Conservation (phyloP, 2,888 invertebrate species). For the Sthenelais limicola region DNA sequence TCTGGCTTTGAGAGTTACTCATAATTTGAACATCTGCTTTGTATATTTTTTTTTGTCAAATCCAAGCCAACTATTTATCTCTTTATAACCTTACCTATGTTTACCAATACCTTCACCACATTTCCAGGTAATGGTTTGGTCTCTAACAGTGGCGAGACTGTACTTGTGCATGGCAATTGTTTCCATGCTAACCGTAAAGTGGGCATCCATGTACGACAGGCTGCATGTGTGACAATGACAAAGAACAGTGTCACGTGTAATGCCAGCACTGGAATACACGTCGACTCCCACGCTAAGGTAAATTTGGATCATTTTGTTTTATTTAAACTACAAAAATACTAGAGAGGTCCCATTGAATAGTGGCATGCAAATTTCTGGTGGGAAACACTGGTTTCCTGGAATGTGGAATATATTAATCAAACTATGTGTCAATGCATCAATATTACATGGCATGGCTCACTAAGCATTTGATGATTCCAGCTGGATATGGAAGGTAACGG, state of each 20-base stretch:
- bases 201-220: constrained; percentile 60
- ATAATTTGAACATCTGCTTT: no score
- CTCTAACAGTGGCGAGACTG: constrained; percentile 57
- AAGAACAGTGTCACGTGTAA: constrained; percentile 63
- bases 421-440: neutral
- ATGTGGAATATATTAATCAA: neutral
- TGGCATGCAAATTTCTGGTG: neutral
- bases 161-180: constrained; percentile 58
- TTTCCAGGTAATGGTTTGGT: constrained; percentile 59
- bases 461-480: constrained; percentile 47
- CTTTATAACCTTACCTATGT: no score
- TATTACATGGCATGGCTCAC: no score
- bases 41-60: no score
- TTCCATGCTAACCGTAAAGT: constrained; percentile 61
- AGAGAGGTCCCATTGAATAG: neutral
- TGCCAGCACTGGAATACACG: constrained; percentile 57
- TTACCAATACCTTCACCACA: no score
- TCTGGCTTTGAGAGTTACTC: no score
- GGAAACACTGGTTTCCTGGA: neutral
- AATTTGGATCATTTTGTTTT: neutral
- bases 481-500: constrained; percentile 61
- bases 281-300: constrained; percentile 37
- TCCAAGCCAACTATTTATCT: no score
- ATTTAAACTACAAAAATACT: neutral
- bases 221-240: constrained; percentile 53